These are phyloP conservation scores for Drosophila quinaria DNA, from an alignment of 2,888 invertebrate genomes.

Conservation along the genomic window DNA sequence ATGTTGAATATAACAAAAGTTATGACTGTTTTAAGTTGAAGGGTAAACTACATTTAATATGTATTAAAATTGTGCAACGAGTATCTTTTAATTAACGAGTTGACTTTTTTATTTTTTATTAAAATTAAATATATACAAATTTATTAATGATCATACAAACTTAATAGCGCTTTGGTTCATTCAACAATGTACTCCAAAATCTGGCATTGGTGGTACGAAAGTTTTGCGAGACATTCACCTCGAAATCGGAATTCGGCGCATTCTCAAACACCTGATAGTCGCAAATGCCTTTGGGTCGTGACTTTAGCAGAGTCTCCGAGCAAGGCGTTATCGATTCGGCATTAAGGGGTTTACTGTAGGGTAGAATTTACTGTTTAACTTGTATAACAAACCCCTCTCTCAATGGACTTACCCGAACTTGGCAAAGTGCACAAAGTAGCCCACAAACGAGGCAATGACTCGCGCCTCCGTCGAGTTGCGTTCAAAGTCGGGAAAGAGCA, in stretches of 20 bases:
- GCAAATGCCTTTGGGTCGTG: slow-evolving; percentile 74
- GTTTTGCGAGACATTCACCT: slow-evolving; percentile 61
- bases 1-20: neutral
- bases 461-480: slow-evolving; percentile 80
- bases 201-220: slow-evolving; percentile 68
- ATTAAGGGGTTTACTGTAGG: slow-evolving; percentile 67
- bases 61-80: neutral
- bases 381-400: neutral
- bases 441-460: slow-evolving; percentile 84
- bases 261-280: slow-evolving; percentile 82
- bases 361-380: neutral
- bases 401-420: slow-evolving; percentile 84
- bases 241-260: slow-evolving; percentile 34
- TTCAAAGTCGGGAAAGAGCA: slow-evolving; percentile 84
- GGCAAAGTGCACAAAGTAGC: slow-evolving; percentile 86
- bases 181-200: slow-evolving; percentile 78
- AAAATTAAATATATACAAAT: neutral
- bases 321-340: slow-evolving; percentile 49
- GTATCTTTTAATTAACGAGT: neutral
- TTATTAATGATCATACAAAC: neutral
- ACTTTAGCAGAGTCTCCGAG: slow-evolving; percentile 41
- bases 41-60: neutral
- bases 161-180: slow-evolving; percentile 18
- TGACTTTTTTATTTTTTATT: neutral
- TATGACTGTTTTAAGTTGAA: neutral